Conservation (phyloP, 2,888 invertebrate species). For the Ctena decussata region DNA sequence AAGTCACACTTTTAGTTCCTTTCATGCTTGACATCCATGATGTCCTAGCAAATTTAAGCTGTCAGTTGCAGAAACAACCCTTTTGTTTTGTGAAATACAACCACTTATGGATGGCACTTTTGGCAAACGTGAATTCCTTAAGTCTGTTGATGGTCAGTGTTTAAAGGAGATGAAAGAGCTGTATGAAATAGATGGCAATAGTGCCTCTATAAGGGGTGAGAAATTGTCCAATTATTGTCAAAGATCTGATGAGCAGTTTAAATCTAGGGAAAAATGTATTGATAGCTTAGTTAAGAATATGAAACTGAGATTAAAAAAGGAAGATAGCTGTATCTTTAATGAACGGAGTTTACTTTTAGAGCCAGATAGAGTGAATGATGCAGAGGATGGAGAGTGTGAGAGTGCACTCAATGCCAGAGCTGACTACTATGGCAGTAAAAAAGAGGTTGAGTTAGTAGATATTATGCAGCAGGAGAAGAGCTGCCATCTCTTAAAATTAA, state of each 20-base stretch:
- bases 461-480: too few species aligned
- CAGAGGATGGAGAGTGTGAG: not conserved
- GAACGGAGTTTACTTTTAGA: not conserved
- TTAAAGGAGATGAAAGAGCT: conserved; percentile 26
- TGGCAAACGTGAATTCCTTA: conserved; percentile 19
- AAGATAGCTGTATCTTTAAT: conserved; percentile 18
- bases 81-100: conserved; percentile 50
- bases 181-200: not conserved
- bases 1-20: conserved; percentile 40
- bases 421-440: not conserved
- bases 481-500: too few species aligned
- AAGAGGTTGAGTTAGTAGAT: not conserved
- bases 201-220: conserved; percentile 9
- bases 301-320: conserved; percentile 28
- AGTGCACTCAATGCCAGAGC: not conserved
- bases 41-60: conserved; percentile 35
- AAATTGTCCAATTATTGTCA: conserved; percentile 9
- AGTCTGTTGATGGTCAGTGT: conserved; percentile 31
- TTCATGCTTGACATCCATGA: conserved; percentile 57
- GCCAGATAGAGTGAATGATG: not conserved
- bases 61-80: conserved; percentile 45
- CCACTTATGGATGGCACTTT: conserved; percentile 44
- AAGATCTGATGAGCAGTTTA: conserved; percentile 29
- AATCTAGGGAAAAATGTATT: conserved; percentile 18
- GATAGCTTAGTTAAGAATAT: conserved; percentile 32